Percentiles rank a stretch among this genome's conserved stretches.
These are phyloP conservation scores for Saimiri boliviensis DNA, from an alignment of 2,113 vertebrate species.

Conservation along the genomic window DNA sequence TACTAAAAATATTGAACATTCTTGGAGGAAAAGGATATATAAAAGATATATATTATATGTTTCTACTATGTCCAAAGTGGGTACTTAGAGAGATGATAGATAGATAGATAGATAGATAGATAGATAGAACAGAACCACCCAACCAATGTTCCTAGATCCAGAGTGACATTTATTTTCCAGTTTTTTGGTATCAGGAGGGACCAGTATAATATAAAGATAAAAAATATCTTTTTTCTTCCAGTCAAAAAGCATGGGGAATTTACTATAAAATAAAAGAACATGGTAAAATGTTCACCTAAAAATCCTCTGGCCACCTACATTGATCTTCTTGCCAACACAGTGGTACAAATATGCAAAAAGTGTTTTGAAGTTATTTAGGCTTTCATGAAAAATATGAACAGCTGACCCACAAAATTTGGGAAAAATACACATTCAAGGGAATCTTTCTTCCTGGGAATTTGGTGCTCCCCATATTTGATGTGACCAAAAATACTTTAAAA, in stretches of 20 bases:
- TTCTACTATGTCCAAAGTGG: neutral
- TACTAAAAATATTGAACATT: neutral
- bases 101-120: neutral
- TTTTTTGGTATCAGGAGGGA: neutral
- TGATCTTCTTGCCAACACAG: neutral
- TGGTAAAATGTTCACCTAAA: neutral
- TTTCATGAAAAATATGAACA: slow-evolving; percentile 29
- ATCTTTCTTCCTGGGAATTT: slow-evolving; percentile 7
- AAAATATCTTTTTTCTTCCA: neutral
- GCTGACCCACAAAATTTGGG: neutral
- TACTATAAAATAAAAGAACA: neutral
- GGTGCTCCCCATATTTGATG: neutral
- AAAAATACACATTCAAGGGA: neutral
- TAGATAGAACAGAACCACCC: neutral
- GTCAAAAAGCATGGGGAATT: neutral
- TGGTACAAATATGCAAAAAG: neutral
- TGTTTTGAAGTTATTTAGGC: neutral
- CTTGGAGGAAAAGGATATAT: neutral
- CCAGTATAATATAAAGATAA: neutral
- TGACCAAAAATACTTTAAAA: slow-evolving; percentile 22
- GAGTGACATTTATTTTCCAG: neutral
- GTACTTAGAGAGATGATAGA: neutral
- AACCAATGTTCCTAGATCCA: neutral
- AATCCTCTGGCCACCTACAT: neutral
- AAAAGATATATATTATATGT: neutral